These are phyloP conservation scores for Psittacula derbiana DNA, from an alignment of 2,797 vertebrate genomes.

Conservation along the genomic window DNA sequence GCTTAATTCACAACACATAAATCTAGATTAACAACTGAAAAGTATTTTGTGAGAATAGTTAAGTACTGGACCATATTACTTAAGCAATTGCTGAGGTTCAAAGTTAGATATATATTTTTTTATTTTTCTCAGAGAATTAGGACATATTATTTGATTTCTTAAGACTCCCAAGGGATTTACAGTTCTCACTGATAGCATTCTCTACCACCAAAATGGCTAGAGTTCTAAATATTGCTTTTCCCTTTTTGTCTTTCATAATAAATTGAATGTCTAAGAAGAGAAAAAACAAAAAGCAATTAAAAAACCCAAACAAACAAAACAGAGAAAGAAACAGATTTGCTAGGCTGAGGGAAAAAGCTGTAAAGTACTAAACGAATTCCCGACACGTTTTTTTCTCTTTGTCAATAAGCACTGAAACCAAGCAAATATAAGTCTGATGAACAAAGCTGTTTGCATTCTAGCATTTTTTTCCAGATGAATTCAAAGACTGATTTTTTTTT, in stretches of 20 bases:
- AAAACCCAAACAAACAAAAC: accelerated
- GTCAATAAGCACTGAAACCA: background rate
- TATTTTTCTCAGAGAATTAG: background rate
- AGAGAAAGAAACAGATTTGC: background rate
- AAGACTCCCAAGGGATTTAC: background rate
- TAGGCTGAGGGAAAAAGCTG: background rate
- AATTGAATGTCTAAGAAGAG: background rate
- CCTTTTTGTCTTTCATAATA: background rate
- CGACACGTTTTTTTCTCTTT: background rate
- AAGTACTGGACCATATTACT: background rate
- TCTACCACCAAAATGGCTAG: background rate
- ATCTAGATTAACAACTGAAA: background rate
- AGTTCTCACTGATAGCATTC: background rate
- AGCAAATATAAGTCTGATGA: background rate
- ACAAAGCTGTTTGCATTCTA: background rate
- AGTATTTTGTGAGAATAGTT: background rate
- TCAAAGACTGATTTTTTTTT: background rate
- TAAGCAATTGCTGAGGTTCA: background rate
- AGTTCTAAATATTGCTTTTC: background rate
- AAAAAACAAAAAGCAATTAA: background rate
- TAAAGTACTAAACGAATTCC: background rate
- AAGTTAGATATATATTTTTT: background rate
- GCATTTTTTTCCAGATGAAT: background rate
- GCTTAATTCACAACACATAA: background rate
- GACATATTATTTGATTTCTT: background rate